Evolutionary conservation across 2,113 vertebrate species (phyloP).

Genomic region (Thalassarche chlororhynchos): DNA sequence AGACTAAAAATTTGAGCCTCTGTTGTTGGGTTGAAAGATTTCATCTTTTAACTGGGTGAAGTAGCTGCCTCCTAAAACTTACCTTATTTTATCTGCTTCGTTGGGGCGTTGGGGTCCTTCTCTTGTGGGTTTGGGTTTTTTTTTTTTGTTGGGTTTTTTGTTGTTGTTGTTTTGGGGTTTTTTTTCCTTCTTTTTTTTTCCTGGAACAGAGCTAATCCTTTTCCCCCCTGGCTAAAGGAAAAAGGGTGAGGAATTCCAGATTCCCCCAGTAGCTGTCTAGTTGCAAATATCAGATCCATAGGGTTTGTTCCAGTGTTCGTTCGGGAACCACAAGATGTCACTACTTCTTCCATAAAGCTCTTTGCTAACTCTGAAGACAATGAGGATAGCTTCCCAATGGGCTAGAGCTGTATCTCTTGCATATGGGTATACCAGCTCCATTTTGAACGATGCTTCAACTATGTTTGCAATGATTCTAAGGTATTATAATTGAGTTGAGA

Average conservation of each 20-base stretch:
- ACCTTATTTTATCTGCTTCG: neutral
- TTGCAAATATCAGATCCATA: neutral
- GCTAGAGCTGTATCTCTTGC: neutral
- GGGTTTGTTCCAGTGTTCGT: neutral
- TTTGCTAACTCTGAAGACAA: neutral
- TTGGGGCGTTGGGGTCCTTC: neutral
- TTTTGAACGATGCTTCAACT: neutral
- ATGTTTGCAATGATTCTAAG: neutral
- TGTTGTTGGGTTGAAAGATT: neutral
- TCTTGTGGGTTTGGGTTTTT: neutral
- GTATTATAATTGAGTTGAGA: neutral
- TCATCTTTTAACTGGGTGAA: neutral
- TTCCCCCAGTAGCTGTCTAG: neutral
- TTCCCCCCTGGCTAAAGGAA: neutral
- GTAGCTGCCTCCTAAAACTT: neutral
- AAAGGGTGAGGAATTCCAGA: neutral
- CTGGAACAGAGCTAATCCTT: neutral
- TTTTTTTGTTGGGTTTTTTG: neutral
- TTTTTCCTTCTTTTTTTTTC: neutral
- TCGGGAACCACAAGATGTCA: neutral
- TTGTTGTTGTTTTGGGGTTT: neutral
- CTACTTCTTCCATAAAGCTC: constrained; percentile 6
- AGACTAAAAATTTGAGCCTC: neutral
- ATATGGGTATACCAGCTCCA: neutral
- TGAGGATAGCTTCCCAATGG: neutral